Percentiles rank a stretch among this genome's conserved stretches.
These are phyloP conservation scores for Cirrhinus molitorella DNA, from an alignment of 2,797 vertebrate genomes.

Conservation along the genomic window DNA sequence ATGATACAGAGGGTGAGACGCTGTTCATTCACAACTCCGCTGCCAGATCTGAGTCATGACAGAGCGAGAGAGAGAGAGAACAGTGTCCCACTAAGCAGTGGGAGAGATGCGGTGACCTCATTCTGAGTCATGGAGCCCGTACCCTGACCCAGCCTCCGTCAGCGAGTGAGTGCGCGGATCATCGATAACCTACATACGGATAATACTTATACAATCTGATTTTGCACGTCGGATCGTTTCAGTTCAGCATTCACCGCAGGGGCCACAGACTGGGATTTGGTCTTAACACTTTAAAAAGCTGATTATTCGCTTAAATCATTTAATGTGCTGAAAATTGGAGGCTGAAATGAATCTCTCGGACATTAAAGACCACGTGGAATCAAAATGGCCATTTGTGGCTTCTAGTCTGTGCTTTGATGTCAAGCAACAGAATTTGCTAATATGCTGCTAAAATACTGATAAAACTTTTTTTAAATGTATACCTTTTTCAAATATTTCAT, in stretches of 20 bases:
- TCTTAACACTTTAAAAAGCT: conserved; percentile 21
- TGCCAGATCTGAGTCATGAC: conserved; percentile 69
- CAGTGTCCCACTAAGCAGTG: conserved; percentile 64
- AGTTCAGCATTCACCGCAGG: not conserved
- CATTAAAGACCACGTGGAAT: not conserved
- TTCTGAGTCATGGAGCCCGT: conserved; percentile 74
- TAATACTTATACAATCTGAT: conserved; percentile 36
- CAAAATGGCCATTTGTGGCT: not conserved
- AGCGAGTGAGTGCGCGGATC: conserved; percentile 20
- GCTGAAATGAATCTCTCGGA: conserved; percentile 12
- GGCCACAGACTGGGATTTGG: conserved; percentile 11
- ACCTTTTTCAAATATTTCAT: too few relatives aligned
- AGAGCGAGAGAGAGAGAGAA: conserved; percentile 40
- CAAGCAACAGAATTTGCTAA: not conserved
- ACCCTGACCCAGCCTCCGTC: conserved; percentile 61
- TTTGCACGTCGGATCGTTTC: conserved; percentile 38
- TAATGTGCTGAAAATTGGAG: not conserved
- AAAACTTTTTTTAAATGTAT: not conserved
- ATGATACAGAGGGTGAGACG: conserved; percentile 48
- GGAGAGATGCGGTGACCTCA: conserved; percentile 72
- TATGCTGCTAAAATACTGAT: too few relatives aligned
- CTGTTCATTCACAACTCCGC: conserved; percentile 72
- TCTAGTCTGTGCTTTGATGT: not conserved
- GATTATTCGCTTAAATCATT: conserved; percentile 34
- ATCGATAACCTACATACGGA: conserved; percentile 43